Evolutionary conservation across 2,113 vertebrate species (phyloP).

Genomic region (Pipra filicauda): DNA sequence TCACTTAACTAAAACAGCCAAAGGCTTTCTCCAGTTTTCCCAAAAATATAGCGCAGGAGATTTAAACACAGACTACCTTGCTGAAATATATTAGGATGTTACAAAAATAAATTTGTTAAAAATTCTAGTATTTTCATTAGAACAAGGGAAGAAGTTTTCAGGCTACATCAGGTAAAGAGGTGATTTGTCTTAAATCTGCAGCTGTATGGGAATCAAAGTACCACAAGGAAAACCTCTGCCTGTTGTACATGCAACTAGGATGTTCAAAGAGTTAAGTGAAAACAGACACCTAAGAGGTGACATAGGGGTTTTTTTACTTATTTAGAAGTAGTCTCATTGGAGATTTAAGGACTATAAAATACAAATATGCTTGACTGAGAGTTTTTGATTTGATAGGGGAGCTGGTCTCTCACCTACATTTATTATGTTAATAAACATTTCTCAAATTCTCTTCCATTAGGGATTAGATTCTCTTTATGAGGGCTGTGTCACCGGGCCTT

Average conservation of each 20-base stretch:
- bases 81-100: neutral
- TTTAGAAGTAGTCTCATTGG: neutral
- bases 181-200: neutral
- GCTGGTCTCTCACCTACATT: neutral
- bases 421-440: neutral
- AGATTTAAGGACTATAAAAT: neutral
- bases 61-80: neutral
- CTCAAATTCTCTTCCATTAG: neutral
- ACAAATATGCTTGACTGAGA: neutral
- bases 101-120: neutral
- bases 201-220: neutral
- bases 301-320: neutral
- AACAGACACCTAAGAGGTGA: neutral
- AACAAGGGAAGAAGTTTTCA: neutral
- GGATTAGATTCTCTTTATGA: neutral
- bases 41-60: neutral
- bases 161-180: neutral
- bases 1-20: neutral
- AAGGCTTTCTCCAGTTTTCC: neutral
- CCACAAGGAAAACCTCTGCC: neutral
- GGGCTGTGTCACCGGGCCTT: neutral
- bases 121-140: neutral
- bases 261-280: neutral
- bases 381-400: neutral
- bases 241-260: accelerated